These are phyloP conservation scores for Hippocampus mohnikei DNA, from an alignment of 2,113 vertebrate genomes.

Conservation along the genomic window DNA sequence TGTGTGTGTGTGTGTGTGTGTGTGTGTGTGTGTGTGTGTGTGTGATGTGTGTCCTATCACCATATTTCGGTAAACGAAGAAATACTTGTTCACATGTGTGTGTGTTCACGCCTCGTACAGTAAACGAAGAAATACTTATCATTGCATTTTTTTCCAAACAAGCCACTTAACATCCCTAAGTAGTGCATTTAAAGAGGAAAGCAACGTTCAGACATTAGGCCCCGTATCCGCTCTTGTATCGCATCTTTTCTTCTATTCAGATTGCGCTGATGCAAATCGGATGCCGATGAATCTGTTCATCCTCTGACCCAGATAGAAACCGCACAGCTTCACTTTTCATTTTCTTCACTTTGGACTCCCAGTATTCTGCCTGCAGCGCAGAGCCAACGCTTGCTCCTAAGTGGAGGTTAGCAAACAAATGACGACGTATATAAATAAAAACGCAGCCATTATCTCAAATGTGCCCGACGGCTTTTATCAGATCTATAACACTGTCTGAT, in stretches of 20 bases:
- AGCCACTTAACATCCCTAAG: slow-evolving; percentile 3
- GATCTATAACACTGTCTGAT: slow-evolving; percentile 41
- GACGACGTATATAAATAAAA: slow-evolving; percentile 47
- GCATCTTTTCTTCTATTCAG: slow-evolving; percentile 16
- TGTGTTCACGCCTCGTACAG: neutral
- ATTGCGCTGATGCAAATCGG: slow-evolving; percentile 11
- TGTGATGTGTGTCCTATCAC: too few relatives aligned
- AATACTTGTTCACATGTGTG: neutral
- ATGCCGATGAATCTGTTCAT: slow-evolving; percentile 40
- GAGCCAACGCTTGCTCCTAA: slow-evolving; percentile 18
- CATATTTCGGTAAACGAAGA: neutral
- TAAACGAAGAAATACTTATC: neutral
- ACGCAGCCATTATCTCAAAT: slow-evolving; percentile 31
- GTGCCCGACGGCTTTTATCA: slow-evolving; percentile 34
- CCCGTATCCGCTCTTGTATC: slow-evolving; percentile 1
- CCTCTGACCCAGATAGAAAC: slow-evolving; percentile 52
- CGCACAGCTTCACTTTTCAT: slow-evolving; percentile 33
- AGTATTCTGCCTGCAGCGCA: slow-evolving; percentile 16
- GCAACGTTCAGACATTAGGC: neutral
- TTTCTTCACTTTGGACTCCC: slow-evolving; percentile 33
- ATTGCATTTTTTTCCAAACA: neutral
- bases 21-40: too few relatives aligned
- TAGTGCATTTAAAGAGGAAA: neutral
- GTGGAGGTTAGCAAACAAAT: slow-evolving; percentile 29
- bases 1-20: too few relatives aligned